Evolutionary conservation across 1,140 invertebrate species (phyloP).

Genomic region (Zeugodacus cucurbitae): DNA sequence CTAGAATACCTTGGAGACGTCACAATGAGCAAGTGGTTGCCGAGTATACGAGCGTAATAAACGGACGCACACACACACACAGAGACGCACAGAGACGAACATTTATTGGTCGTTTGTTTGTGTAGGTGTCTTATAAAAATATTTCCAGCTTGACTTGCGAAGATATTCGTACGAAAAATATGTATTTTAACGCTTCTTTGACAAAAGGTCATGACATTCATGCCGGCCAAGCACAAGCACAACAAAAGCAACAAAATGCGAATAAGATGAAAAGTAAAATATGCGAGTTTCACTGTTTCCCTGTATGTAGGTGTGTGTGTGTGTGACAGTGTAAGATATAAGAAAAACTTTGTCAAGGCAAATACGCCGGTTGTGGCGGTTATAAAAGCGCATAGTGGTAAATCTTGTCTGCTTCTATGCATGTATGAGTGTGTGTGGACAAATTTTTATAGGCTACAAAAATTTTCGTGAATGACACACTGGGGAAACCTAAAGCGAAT

Average conservation of each 20-base stretch:
- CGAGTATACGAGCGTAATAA: neutral
- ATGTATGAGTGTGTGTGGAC: neutral
- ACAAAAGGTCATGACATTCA: slow-evolving; percentile 32
- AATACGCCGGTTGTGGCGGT: neutral
- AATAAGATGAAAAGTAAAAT: slow-evolving; percentile 33
- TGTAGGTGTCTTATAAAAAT: slow-evolving; percentile 15
- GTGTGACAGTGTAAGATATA: neutral
- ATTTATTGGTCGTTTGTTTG: neutral
- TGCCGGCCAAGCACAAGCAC: neutral
- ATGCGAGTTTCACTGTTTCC: neutral
- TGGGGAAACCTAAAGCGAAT: neutral
- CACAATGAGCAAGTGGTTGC: neutral
- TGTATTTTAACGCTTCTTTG: slow-evolving; percentile 3
- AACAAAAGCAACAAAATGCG: neutral
- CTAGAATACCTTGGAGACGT: neutral
- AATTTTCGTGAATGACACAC: slow-evolving; percentile 14
- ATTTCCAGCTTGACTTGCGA: neutral
- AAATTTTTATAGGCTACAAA: slow-evolving; percentile 16
- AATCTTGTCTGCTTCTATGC: neutral
- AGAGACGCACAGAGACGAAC: neutral
- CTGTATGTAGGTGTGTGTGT: neutral
- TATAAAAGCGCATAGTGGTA: neutral
- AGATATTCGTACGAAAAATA: neutral
- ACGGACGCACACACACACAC: neutral
- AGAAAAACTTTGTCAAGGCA: neutral